Evolutionary conservation across 2,797 vertebrate species (phyloP), one percentile per base, ranked within the genome.

Genomic region (Coccyzus lansbergi): DNA sequence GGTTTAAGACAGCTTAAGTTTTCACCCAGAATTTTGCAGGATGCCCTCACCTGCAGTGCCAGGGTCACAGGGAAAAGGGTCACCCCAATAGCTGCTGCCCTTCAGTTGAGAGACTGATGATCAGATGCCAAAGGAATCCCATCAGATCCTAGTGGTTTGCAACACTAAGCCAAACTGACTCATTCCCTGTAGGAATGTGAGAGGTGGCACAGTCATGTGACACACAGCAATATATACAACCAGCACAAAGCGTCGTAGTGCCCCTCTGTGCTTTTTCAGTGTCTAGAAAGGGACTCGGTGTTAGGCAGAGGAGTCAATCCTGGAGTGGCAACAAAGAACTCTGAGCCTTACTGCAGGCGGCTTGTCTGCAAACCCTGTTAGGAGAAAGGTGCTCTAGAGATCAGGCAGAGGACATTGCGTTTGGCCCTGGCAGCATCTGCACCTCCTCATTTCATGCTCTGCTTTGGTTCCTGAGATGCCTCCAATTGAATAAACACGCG

Each of bases 191-290:
- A 22, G 22, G 22, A 21, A 36, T 49, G 52, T 68, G 31, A 46
- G 40, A 11, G 8, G 7, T 17, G 33, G 26, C 51, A 49, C 24
- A 48, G 15, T 17, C 1, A 0, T 21, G 5, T 6, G 10, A 24
- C 13, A 25, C 21, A 56, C n/a, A 36, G 16, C 20, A 42, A 67
- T 26, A 34, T 14, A 16, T 25, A 25, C 12, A 12, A 26, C 15
- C 15, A 44, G 21, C 4, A 20, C 1, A 5, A 18, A 17, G 56
- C 28, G 4, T 6, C 8, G 29, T 3, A 36, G 38, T 49, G 58
- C 25, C 52, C 25, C 4, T 19, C 36, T 31, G 24, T n/a, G 44
- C 44, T 44, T 44, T 44, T 44, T 7, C 17, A 44, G 18, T 44
- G 44, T 44, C 8, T 44, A 44, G 44, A 19, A 44, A 44, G 44